phyloP scores from a whole-genome alignment of 2,888 invertebrate genomes.

The Ditula angustiorana region DNA sequence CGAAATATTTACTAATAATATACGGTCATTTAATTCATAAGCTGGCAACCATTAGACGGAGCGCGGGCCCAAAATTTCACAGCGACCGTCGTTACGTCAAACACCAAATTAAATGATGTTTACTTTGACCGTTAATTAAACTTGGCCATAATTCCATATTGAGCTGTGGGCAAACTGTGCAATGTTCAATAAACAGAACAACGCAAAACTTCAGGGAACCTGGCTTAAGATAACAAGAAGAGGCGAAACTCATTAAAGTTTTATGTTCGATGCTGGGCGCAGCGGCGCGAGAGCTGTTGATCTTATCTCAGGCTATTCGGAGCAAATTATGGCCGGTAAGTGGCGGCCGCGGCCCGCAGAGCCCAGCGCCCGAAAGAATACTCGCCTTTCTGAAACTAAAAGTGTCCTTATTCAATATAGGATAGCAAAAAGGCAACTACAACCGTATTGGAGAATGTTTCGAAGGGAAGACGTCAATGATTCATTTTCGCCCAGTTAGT shows the following conservation, averaged over 20 bases:
- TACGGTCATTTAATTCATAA: no score
- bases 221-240: constrained; percentile 75
- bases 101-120: constrained; percentile 59
- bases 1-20: not conserved
- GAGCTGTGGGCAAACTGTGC: constrained; percentile 63
- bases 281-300: constrained; percentile 58
- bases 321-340: constrained; percentile 58
- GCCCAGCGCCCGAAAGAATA: not conserved
- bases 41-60: not conserved
- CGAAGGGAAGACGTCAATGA: no score
- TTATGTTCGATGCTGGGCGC: constrained; percentile 65
- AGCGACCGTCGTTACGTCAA: constrained; percentile 41
- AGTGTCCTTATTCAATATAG: not conserved
- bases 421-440: no score
- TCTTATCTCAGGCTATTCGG: constrained; percentile 61
- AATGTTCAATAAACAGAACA: constrained; percentile 72
- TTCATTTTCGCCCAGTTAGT: no score
- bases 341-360: constrained; percentile 31
- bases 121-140: constrained; percentile 66
- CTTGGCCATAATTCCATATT: constrained; percentile 67
- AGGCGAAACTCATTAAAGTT: constrained; percentile 81
- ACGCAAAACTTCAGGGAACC: constrained; percentile 66
- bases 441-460: no score
- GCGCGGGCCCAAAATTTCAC: not conserved
- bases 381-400: not conserved